A percentile compares a stretch with the other conserved stretches of the same genome.
phyloP scores from a whole-genome alignment of 2,888 invertebrate species.

The Drosophila nr. medialis region DNA sequence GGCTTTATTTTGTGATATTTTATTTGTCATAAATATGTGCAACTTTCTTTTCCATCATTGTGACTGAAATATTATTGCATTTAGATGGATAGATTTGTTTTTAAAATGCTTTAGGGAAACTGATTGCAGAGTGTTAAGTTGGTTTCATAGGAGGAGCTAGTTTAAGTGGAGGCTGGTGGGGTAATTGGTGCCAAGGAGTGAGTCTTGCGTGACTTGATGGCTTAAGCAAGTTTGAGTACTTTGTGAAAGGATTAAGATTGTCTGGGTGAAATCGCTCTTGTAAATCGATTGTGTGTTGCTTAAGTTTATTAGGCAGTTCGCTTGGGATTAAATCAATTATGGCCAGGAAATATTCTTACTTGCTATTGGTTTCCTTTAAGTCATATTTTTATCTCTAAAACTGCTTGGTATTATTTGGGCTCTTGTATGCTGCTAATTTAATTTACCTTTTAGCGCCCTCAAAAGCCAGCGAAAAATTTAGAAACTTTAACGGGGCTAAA shows the following conservation, averaged over 20 bases:
- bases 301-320: background rate
- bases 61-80: background rate
- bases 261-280: background rate
- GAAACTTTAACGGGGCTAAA: conserved; percentile 5
- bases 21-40: background rate
- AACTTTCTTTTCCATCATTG: background rate
- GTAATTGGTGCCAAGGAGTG: background rate
- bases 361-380: background rate
- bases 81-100: background rate
- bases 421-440: conserved; percentile 19
- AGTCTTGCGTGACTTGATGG: background rate
- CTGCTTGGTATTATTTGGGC: background rate
- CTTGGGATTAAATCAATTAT: background rate
- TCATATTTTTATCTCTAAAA: background rate
- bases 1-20: background rate
- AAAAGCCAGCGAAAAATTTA: conserved; percentile 24
- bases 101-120: background rate
- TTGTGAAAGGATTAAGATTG: background rate
- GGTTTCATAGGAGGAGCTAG: background rate
- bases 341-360: background rate
- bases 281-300: background rate
- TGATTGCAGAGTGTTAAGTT: background rate
- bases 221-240: background rate
- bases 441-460: conserved; percentile 12
- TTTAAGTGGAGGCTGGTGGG: background rate